A percentile compares a stretch with the other conserved stretches of the same genome.
Evolutionary conservation across 2,113 vertebrate species (phyloP).

Genomic region (Scortum barcoo): DNA sequence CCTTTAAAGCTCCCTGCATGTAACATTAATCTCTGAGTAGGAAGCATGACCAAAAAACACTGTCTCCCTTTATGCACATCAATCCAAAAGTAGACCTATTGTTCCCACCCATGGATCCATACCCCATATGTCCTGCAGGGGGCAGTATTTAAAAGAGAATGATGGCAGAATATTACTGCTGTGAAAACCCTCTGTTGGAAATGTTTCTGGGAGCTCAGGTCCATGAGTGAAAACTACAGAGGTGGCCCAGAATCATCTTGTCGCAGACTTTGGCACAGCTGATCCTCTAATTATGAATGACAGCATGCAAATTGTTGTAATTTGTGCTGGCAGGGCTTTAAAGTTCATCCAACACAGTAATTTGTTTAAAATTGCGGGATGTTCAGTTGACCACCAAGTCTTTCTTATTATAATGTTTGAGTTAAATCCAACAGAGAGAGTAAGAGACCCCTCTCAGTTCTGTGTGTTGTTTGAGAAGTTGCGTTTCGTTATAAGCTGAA

Average conservation of each 20-base stretch:
- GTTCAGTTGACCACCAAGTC: conserved; percentile 23
- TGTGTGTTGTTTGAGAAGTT: neutral
- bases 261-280: conserved; percentile 26
- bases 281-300: conserved; percentile 51
- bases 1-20: conserved; percentile 3
- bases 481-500: conserved; percentile 4
- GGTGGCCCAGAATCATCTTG: conserved; percentile 22
- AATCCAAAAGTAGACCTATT: conserved; percentile 32
- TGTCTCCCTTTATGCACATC: conserved; percentile 46
- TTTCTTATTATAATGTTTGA: conserved; percentile 11
- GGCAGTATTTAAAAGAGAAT: conserved; percentile 71
- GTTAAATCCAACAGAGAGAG: neutral
- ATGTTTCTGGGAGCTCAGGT: conserved; percentile 5
- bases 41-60: conserved; percentile 52
- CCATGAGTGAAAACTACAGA: conserved; percentile 41
- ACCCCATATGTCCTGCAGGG: conserved; percentile 54
- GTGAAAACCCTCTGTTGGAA: conserved; percentile 18
- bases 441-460: neutral
- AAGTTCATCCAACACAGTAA: conserved; percentile 13
- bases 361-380: conserved; percentile 9
- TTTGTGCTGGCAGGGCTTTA: neutral
- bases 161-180: neutral
- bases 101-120: neutral
- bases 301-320: conserved; percentile 37
- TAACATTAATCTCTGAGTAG: conserved; percentile 37